Conservation (phyloP, 2,113 vertebrate genomes). For the Anarrhichthys ocellatus region DNA sequence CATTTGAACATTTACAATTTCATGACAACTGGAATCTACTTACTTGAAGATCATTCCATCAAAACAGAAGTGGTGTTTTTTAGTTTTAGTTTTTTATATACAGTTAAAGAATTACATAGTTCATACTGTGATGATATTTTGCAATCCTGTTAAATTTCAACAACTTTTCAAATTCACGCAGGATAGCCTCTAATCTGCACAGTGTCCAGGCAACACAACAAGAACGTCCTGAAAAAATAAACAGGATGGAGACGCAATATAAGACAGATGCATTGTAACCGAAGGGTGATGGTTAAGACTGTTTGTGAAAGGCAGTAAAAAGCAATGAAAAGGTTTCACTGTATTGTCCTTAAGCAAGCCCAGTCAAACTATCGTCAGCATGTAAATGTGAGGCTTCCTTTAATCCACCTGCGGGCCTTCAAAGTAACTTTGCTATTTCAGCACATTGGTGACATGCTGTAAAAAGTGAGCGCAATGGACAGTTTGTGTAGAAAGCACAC, state of each 20-base stretch:
- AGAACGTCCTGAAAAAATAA: neutral
- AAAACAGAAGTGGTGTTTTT: neutral
- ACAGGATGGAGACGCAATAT: neutral
- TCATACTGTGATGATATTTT: neutral
- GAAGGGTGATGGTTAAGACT: conserved; percentile 42
- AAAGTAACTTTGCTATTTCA: conserved; percentile 56
- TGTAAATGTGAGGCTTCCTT: conserved; percentile 55
- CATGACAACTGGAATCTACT: neutral
- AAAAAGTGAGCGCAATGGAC: conserved; percentile 53
- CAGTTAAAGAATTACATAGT: neutral
- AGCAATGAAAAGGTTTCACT: conserved; percentile 43
- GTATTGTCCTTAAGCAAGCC: conserved; percentile 40
- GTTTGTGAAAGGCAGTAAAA: conserved; percentile 70
- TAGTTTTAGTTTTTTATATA: neutral
- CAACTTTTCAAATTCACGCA: neutral
- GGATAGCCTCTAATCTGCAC: neutral
- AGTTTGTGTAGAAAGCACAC: conserved; percentile 35
- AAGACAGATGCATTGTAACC: conserved; percentile 12
- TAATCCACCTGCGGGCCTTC: conserved; percentile 56
- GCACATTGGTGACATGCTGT: conserved; percentile 70
- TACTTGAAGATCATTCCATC: neutral
- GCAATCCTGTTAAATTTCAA: neutral
- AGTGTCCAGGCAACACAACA: neutral
- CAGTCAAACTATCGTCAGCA: conserved; percentile 59
- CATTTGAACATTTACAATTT: neutral